A percentile compares a stretch with the other conserved stretches of the same genome.
These are phyloP conservation scores for Malurus cyaneus DNA, from an alignment of 2,113 vertebrate species.

Conservation along the genomic window DNA sequence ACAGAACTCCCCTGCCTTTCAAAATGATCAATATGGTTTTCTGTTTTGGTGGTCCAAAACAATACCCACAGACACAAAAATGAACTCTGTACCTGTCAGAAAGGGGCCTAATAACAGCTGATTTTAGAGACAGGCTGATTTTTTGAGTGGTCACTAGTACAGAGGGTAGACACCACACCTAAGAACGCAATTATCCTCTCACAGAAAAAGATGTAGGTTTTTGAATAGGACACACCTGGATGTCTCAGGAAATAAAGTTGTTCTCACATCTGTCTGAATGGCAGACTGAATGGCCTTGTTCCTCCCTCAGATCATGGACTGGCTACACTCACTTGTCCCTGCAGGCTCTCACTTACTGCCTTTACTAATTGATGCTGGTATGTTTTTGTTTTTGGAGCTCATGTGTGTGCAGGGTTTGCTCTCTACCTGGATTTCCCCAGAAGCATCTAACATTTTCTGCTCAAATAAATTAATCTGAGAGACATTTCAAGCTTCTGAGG, in stretches of 20 bases:
- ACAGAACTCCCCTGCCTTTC: neutral
- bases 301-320: neutral
- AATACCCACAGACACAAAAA: neutral
- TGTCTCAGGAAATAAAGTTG: neutral
- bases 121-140: neutral
- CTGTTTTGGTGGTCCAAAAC: neutral
- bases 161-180: neutral
- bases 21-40: neutral
- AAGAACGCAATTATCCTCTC: neutral
- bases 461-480: neutral
- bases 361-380: rapidly evolving
- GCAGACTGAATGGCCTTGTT: neutral
- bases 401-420: neutral
- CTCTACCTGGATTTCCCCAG: neutral
- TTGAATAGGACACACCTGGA: neutral
- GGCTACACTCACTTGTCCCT: neutral
- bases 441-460: neutral
- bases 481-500: neutral
- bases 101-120: neutral
- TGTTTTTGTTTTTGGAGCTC: neutral
- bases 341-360: neutral
- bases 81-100: neutral
- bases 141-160: neutral
- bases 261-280: neutral
- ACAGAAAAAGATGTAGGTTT: neutral